Conservation (phyloP, 2,888 invertebrate genomes). For the Spilosoma lubricipeda region DNA sequence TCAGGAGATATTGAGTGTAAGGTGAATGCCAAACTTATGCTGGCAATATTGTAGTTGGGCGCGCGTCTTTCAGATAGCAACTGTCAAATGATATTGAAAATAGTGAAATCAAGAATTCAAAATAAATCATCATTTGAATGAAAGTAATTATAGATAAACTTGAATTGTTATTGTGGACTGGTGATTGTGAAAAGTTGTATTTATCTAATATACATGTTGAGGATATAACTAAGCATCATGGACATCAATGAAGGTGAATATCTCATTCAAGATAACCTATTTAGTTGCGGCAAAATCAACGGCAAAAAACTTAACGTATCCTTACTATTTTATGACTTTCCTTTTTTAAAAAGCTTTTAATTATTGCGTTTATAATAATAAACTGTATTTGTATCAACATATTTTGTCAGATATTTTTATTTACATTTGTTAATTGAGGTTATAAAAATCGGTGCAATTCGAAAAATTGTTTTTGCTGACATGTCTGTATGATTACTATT, state of each 20-base stretch:
- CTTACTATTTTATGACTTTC: neutral
- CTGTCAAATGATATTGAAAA: slow-evolving; percentile 46
- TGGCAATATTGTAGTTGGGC: slow-evolving; percentile 17
- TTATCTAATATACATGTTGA: slow-evolving; percentile 26
- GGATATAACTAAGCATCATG: slow-evolving; percentile 54
- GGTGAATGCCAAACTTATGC: neutral
- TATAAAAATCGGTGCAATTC: slow-evolving; percentile 28
- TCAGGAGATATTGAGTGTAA: neutral
- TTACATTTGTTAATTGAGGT: slow-evolving; percentile 29
- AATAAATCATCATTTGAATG: slow-evolving; percentile 29
- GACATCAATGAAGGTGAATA: slow-evolving; percentile 77
- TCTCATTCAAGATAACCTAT: slow-evolving; percentile 46
- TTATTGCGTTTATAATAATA: neutral
- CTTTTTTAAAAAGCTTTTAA: neutral
- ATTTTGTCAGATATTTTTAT: neutral
- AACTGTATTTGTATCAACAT: neutral
- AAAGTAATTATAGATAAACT: slow-evolving; percentile 1
- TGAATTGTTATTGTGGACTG: slow-evolving; percentile 8
- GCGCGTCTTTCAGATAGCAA: slow-evolving; percentile 42
- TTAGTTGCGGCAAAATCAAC: slow-evolving; percentile 37
- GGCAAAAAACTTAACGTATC: slow-evolving; percentile 23
- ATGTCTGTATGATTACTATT: neutral
- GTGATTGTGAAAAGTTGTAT: slow-evolving; percentile 23
- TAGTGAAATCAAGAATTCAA: slow-evolving; percentile 38
- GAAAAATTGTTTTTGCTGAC: neutral